Base-by-base conservation (phyloP, 2,113 vertebrate genomes). In the Columba livia region DNA sequence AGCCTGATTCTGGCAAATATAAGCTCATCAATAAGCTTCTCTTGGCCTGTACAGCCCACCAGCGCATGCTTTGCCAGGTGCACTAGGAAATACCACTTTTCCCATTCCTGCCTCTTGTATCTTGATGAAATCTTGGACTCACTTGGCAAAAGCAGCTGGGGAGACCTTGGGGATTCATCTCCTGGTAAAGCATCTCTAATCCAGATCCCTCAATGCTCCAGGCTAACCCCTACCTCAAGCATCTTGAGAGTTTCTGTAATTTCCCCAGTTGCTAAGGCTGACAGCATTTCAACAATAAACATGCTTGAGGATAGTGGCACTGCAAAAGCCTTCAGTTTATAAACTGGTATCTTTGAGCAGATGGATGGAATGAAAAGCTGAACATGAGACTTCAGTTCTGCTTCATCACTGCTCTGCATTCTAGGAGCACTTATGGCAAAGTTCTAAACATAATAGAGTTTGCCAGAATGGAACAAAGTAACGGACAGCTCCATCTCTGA, bases 201-300 rank as follows among this genome's bases (percentile, higher is more conserved):
- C 60, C 58, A 67, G 36, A 58, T 51, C 73, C 75, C 65, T 67
- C 84, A 73, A 12, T 1, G 34, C 86, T 90, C 32, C 77, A 83
- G 82, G 69, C 47, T 80, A 24, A 19, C 28, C 58, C 15, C 26
- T 60, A 71, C 47, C 51, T 85, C 69, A 51, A 74, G 48, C 24
- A 66, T 28, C 23, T 75, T 71, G 61, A 64, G 56, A 86, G 38
- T 34, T 95, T 79, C 66, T 3, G 2, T 82, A 58, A 94, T 89
- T 87, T 93, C 94, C 94, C 92, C 66, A 88, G 95, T 74, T 56
- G 48, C 91, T 94, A 90, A 79, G 83, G 83, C 92, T 95, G 77
- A 86, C 58, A 81, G 62, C 19, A 69, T 50, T 79, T 78, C 0
- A 1, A 84, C 58, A 87, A 57, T 24, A 69, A 79, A 65, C 3